Percentiles rank a stretch among this genome's conserved stretches.
Evolutionary conservation across 2,888 invertebrate genomes (phyloP).

Genomic region (Acrocyrtus sp.): DNA sequence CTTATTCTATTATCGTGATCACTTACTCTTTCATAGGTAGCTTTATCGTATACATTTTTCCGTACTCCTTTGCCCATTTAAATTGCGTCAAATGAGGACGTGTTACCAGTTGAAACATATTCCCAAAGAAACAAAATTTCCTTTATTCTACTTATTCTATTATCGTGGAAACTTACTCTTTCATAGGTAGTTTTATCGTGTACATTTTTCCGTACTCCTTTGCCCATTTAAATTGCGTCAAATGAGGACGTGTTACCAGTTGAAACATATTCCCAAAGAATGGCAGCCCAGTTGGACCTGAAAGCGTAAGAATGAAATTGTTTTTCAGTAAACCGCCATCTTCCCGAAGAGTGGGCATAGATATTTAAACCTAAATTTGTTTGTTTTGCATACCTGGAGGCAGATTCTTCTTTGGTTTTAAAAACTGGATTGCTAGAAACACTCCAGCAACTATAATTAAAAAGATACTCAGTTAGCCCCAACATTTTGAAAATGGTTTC

Average conservation of each 20-base stretch:
- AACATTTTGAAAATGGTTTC: background rate
- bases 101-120: constrained; percentile 35
- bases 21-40: background rate
- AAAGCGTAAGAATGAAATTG: background rate
- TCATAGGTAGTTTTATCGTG: background rate
- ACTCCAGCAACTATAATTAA: background rate
- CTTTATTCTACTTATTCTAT: no score
- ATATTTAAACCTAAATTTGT: no score
- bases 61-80: constrained; percentile 25
- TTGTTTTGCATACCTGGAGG: constrained; percentile 34
- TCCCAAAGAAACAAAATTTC: no score
- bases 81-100: constrained; percentile 5
- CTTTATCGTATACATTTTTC: background rate
- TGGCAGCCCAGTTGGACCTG: constrained; percentile 33
- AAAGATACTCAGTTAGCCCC: background rate
- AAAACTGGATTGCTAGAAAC: background rate
- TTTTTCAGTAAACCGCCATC: no score
- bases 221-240: constrained; percentile 20
- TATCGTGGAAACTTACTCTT: constrained; percentile 23
- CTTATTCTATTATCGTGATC: background rate
- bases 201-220: background rate
- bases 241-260: constrained; percentile 20
- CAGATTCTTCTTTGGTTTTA: constrained; percentile 4
- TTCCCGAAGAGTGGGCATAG: no score
- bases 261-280: constrained; percentile 39